Base-by-base conservation (phyloP, 2,797 vertebrate genomes). In the Urocyon cinereoargenteus region DNA sequence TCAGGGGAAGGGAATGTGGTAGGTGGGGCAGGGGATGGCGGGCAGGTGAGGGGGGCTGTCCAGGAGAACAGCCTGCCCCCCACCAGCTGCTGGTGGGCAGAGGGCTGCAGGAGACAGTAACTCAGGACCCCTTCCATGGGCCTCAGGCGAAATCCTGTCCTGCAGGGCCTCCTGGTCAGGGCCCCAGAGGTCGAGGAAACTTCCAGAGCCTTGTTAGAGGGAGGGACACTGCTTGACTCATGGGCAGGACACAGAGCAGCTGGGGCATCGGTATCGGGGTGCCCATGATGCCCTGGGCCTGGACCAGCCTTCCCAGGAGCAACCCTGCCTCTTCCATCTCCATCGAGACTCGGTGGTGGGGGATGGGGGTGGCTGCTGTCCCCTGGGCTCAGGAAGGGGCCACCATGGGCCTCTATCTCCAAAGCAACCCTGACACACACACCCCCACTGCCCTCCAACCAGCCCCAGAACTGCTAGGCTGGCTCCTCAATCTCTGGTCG, bases 1-100 rank as follows among this genome's bases (percentile, higher is more conserved):
- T 96, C 94, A 93, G 26, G 5, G 90, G 77, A n/a, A 91, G 96
- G 86, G 96, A 97, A 97, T 98, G 97, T 73, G 75, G 57, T 9
- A 9, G 70, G 91, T 0, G 81, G 49, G 77, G 79, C 51, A 26
- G 59, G 45, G 15, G 49, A 40, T 45, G 40, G 40, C 7, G 1
- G 40, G 40, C 40, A 45, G 40, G 40, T 45, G 40, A 45, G 40
- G 40, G 18, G 26, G 26, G 34, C 40, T 11, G 4, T 85, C 89
- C 62, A 53, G 19, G 49, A 49, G 31, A 68, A 66, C 55, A 15
- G 13, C 78, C 53, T 66, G n/a, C 40, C 51, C 70, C 78, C 28
- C 36, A 19, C 12, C 10, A 45, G 40, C 26, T 21, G 49, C 16
- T 66, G 40, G 34, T 55, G 28, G 73, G 61, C 51, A 13, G 24